Evolutionary conservation across 2,113 vertebrate species (phyloP).

Genomic region (Ceyx margarethae): DNA sequence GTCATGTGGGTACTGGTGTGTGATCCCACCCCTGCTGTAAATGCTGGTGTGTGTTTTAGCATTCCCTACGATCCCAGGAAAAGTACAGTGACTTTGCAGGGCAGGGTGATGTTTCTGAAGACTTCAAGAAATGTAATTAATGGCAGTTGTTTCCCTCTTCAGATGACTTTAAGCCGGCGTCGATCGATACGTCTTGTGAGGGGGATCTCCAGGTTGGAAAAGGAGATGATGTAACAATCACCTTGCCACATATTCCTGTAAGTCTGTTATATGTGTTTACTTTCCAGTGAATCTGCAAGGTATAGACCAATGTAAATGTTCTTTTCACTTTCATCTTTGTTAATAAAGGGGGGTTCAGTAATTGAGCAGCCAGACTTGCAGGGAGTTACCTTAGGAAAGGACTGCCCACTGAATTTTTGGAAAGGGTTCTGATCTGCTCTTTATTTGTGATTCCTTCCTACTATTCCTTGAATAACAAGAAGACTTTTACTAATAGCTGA

Average conservation of each 20-base stretch:
- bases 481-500: not conserved
- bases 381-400: not conserved
- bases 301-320: not conserved
- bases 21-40: not conserved
- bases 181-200: slow-evolving; percentile 94
- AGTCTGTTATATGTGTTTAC: slow-evolving; percentile 50
- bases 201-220: slow-evolving; percentile 97
- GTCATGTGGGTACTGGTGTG: not conserved
- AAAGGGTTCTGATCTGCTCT: not conserved
- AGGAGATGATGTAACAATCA: slow-evolving; percentile 98
- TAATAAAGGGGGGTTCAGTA: not conserved
- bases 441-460: not conserved
- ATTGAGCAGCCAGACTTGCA: not conserved
- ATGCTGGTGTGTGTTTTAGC: not conserved
- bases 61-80: not conserved
- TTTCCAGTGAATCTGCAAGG: not conserved
- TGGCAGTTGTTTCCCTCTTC: slow-evolving; percentile 3
- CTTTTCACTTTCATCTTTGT: not conserved
- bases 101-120: not conserved
- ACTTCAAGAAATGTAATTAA: not conserved
- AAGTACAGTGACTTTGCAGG: not conserved
- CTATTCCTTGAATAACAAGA: not conserved
- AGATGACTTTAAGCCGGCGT: slow-evolving; percentile 99
- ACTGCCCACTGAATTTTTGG: not conserved
- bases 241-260: slow-evolving; percentile 95